Base-by-base conservation (phyloP, 1,140 invertebrate genomes). In the Drosophila athabasca region DNA sequence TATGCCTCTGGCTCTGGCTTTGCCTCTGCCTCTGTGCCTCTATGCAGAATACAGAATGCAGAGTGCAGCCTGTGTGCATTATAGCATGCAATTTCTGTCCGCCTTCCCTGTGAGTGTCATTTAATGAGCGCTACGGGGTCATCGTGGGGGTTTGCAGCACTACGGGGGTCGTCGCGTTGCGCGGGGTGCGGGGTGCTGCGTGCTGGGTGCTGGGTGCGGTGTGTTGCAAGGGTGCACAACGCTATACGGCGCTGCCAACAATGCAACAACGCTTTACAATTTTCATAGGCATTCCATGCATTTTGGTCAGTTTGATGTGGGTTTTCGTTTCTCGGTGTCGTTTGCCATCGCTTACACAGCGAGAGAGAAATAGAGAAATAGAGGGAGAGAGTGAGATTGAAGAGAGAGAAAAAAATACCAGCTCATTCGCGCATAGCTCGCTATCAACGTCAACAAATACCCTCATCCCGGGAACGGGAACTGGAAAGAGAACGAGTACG, bases 241-340 rank as follows among this genome's bases (percentile, higher is more conserved):
- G 31, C 35, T 39, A 39, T 39, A 13, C 35, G 35, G 11, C 11
- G 48, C 58, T 19, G 66, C 48, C 60, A 54, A 76, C 74, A 68
- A 67, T 79, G 84, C 58, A 80, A 74, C 76, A 81, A 67, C 68
- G 71, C 77, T 84, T 80, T 78, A 80, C 80, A 84, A 81, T 85
- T 89, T 82, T 76, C 84, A 81, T 90, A 81, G 80, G 76, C 70
- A 89, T 89, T 89, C 85, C 84, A 84, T 89, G 84, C 77, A 89
- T 89, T 89, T 89, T 89, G 84, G 84, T 89, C 84, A 89, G 84
- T 89, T 89, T 89, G 84, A 89, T 89, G 84, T 89, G 85, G 84
- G 84, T 89, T 78, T 87, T 84, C 76, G 71, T 84, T 84, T 77
- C 62, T 68, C 74, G 70, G 65, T 77, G 70, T 84, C 69, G 73